Conservation (phyloP, 2,888 invertebrate genomes). For the Cephalotes varians region DNA sequence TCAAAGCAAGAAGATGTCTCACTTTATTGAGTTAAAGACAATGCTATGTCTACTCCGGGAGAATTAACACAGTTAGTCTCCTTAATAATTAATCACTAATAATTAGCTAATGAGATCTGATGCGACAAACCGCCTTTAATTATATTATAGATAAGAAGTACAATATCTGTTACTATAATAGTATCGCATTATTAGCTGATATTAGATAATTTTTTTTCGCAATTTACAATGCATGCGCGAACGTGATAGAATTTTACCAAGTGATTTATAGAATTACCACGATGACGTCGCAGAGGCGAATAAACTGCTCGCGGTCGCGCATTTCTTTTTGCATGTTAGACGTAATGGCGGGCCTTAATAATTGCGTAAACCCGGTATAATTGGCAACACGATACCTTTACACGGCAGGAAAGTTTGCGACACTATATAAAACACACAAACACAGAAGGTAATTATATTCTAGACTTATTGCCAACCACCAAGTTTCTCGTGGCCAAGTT, state of each 20-base stretch:
- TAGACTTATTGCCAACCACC: slow-evolving; percentile 50
- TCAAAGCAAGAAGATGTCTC: slow-evolving; percentile 45
- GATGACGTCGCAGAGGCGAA: slow-evolving; percentile 30
- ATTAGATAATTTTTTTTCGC: neutral
- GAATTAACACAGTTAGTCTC: slow-evolving; percentile 51
- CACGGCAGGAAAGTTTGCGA: slow-evolving; percentile 65
- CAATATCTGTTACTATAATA: neutral
- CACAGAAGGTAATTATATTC: slow-evolving; percentile 67
- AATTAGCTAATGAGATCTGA: neutral
- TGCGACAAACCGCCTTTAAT: neutral
- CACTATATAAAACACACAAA: slow-evolving; percentile 68
- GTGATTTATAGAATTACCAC: slow-evolving; percentile 49
- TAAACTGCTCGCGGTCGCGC: slow-evolving; percentile 23
- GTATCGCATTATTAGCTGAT: neutral
- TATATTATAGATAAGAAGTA: neutral
- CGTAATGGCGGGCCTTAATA: slow-evolving; percentile 72
- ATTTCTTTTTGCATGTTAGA: slow-evolving; percentile 62
- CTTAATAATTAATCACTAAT: slow-evolving; percentile 6
- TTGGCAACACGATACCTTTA: slow-evolving; percentile 72
- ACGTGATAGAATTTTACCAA: slow-evolving; percentile 24
- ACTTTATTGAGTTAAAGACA: slow-evolving; percentile 55
- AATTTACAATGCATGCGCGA: slow-evolving; percentile 6
- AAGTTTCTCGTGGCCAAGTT: slow-evolving; percentile 25
- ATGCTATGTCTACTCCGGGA: slow-evolving; percentile 41
- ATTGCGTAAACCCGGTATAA: slow-evolving; percentile 70